Base-by-base conservation (phyloP, 2,888 invertebrate species). In the Uloborus plumipes region DNA sequence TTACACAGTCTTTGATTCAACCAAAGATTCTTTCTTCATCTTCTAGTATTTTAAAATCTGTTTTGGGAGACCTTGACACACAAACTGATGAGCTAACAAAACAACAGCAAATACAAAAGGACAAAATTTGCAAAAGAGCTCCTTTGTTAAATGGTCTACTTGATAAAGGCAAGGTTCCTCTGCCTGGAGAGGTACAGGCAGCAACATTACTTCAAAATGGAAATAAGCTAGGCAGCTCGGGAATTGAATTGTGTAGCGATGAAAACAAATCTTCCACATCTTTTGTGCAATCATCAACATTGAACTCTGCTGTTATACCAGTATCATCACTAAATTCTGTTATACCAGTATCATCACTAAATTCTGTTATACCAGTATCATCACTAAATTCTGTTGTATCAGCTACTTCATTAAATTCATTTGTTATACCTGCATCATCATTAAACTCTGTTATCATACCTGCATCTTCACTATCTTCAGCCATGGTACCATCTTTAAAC, bases 141-240 rank as follows among this genome's bases (percentile, higher is more conserved):
- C 86, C 86, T 22, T 81, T 86, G 66, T 81, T 86, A 71, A 86
- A 86, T 72, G 86, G 86, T 50, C 78, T 86, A 26, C 69, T 86
- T 61, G 86, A 86, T 73, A 85, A 85, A 78, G 86, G 85, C 22
- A 86, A 86, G 80, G 61, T 86, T 18, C 72, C 79, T 47, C 20
- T 74, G 14, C n/a, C 71, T 11, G 65, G 16, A 22, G 79, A 79
- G 26, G 16, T 65, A 4, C 74, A 70, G 55, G 26, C 64, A 72
- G 49, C 39, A 26, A 62, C 50, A 14, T 26, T 71, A n/a, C 16
- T 80, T 20, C 84, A 84, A 59, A 83, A 83, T 77, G 83, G 83
- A 14, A 78, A 16, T 62, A 72, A 61, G 49, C 14, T 53, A 47
- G 73, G 64, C 39, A 71, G 59, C 61, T 26, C 65, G 49, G 39